Evolutionary conservation across 2,113 vertebrate species (phyloP), one percentile per base, ranked within the genome.

Genomic region (Entosphenus tridentatus): DNA sequence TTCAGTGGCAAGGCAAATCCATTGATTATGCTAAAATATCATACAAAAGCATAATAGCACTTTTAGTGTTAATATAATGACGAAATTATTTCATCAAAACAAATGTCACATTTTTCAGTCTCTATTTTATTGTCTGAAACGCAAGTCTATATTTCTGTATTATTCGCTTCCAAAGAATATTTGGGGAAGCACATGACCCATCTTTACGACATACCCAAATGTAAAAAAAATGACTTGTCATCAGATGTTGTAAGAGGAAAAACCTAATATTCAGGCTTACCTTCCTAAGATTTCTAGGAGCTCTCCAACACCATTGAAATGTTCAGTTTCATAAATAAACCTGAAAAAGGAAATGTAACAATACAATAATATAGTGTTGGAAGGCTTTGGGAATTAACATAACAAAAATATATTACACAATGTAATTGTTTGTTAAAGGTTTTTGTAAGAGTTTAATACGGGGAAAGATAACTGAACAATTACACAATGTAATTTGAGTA

Each of bases 1-100:
- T 98, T 98, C 83, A 98, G 81, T 70, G 93, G 93, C 80, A 97
- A 80, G 65, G 93, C 93, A 80, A 98, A 98, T 71, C 93, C 92
- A 72, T 98, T 98, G 82, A 98, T 98, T 80, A 98, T 98, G 80
- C 93, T 98, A 80, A 69, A 76, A 57, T 79, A 80, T 73, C 70
- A 68, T 71, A 75, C 57, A 80, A 74, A 74, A 59, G 72, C 65
- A 39, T 39, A 39, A 7, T 39, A 39, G 39, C 39, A 39, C 39
- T 39, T 39, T 39, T 39, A 39, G 39, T 39, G 39, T 39, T 39
- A 39, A 39, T 39, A 39, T 39, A 39, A 39, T 39, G 39, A 39
- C 39, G 6, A 39, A 39, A 39, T 39, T 39, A 39, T 39, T 39
- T 39, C 39, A 39, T 39, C 39, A 1, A 39, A 39, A 39, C 39